Evolutionary conservation across 2,797 vertebrate genomes (phyloP).

Genomic region (Miichthys miiuy): DNA sequence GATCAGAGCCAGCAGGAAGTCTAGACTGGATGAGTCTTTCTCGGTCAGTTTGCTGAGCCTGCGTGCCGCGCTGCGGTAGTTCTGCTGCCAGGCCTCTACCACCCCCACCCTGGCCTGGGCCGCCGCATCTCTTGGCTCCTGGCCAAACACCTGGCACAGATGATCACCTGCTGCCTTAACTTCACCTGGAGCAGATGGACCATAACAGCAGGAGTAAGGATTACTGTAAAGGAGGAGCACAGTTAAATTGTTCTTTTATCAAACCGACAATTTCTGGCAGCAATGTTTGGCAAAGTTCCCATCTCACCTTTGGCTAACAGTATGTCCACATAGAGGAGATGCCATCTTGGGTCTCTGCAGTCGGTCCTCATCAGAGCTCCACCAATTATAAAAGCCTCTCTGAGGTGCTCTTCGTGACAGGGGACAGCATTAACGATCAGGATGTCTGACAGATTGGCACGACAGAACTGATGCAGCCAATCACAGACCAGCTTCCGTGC

Average conservation of each 20-base stretch:
- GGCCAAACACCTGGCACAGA: conserved; percentile 86
- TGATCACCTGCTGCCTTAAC: conserved; percentile 84
- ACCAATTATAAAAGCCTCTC: conserved; percentile 82
- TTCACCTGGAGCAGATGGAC: conserved; percentile 80
- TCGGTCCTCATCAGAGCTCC: conserved; percentile 85
- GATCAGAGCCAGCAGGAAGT: conserved; percentile 87
- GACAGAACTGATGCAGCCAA: conserved; percentile 89
- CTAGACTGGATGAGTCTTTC: conserved; percentile 81
- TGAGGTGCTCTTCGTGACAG: conserved; percentile 74
- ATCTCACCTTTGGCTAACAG: conserved; percentile 87
- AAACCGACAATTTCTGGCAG: conserved; percentile 22
- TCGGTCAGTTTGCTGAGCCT: conserved; percentile 87
- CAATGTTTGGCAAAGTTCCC: conserved; percentile 1
- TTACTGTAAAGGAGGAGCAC: conserved; percentile 16
- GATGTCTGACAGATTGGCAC: conserved; percentile 74
- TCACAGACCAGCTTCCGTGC: conserved; percentile 83
- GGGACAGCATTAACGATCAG: conserved; percentile 58
- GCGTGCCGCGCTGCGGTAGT: conserved; percentile 75
- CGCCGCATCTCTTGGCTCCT: conserved; percentile 79
- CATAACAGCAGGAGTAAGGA: conserved; percentile 28
- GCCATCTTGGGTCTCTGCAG: conserved; percentile 80
- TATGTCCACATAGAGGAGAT: conserved; percentile 88
- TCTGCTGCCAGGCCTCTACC: conserved; percentile 87
- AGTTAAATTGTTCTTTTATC: background rate
- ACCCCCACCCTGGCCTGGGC: conserved; percentile 88